Evolutionary conservation across 37 sponge, comb jelly and placozoan genomes (phyloP), one percentile per base, ranked within the genome.

Genomic region (Haliclona indistincta): DNA sequence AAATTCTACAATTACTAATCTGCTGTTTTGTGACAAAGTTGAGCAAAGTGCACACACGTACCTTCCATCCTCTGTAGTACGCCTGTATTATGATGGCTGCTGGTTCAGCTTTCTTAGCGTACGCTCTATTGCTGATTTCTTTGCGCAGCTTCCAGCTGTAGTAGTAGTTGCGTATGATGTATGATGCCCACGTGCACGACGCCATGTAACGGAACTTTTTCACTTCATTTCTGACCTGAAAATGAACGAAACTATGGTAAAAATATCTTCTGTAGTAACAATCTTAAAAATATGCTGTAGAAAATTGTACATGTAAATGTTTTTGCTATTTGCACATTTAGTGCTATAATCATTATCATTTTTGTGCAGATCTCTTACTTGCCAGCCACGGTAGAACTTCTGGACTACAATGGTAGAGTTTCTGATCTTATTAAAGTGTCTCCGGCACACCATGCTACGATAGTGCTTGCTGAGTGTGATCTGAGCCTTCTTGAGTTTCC

Each of bases 11-110:
- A n/a, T n/a, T n/a, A n/a, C n/a, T n/a, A n/a, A n/a, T n/a, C n/a
- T n/a, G n/a, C n/a, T n/a, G 49, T 17, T 17, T 47, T 47, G 13
- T 17, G 13, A 47, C 8, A 17, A 47, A 47, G 49, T 17, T 13
- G 13, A 47, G 49, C 13, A 8, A 47, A 17, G 49, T 17, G 13
- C 49, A 47, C 49, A 47, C 13, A 47, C 49, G 13, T 41, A 93
- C 86, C 78, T 62, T 55, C 79, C 78, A 85, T 2, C 94, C 85
- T 61, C 85, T 63, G 69, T 40, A 93, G 64, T 85, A 81, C 42
- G 73, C 84, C 54, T 84, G 82, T 8, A 93, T 78, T 22, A 78
- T 58, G n/a, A 83, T 64, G 17, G 56, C 80, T 2, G 92, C 76
- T 2, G 55, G 43, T 37, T 58, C 41, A 42, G 47, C 37, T 44